Evolutionary conservation across 2,113 vertebrate species (phyloP).

Genomic region (Python bivittatus): DNA sequence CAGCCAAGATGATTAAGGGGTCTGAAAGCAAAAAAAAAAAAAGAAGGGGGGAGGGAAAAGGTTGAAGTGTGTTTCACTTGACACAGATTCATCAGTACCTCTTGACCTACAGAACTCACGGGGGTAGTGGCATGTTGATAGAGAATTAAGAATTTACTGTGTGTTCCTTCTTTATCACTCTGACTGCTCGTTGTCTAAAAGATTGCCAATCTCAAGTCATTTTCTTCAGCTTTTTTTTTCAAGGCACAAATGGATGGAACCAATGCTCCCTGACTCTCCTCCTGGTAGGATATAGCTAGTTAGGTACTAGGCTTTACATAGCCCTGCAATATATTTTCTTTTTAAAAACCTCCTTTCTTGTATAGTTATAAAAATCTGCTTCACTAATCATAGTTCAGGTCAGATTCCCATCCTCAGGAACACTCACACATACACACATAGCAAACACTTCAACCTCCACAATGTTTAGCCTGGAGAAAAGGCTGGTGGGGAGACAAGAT

Average conservation of each 20-base stretch:
- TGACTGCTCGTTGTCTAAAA: background rate
- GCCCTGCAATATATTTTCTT: background rate
- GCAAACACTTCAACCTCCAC: background rate
- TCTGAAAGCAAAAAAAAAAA: no score
- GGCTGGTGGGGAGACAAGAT: background rate
- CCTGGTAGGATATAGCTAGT: background rate
- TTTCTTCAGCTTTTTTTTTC: background rate
- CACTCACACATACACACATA: background rate
- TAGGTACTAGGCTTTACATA: background rate
- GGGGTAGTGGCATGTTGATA: background rate
- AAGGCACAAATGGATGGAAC: background rate
- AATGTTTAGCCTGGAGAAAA: background rate
- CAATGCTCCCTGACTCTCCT: background rate
- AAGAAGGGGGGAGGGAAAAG: no score
- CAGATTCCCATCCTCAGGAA: background rate
- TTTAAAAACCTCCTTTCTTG: background rate
- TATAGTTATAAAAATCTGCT: background rate
- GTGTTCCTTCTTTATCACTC: background rate
- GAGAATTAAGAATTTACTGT: background rate
- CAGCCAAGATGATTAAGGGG: no score
- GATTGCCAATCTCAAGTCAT: background rate
- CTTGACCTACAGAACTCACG: background rate
- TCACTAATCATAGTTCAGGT: background rate
- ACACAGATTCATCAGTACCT: background rate
- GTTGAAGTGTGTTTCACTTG: no score